These are phyloP conservation scores for Gadus chalcogrammus DNA, from an alignment of 2,113 vertebrate species.

Conservation along the genomic window DNA sequence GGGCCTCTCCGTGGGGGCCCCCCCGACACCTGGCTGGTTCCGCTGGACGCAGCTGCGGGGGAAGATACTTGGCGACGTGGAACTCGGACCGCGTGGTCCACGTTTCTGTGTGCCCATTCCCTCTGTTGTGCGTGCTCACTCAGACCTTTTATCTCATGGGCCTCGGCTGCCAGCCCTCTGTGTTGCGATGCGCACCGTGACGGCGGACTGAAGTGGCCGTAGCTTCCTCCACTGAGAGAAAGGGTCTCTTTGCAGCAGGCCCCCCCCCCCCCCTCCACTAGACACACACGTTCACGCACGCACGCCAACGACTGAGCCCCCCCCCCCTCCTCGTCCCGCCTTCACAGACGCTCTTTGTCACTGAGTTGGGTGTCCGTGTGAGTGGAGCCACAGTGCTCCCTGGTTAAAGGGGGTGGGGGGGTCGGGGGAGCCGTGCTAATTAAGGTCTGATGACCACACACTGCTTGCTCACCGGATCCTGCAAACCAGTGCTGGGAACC, in stretches of 20 bases:
- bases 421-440: constrained; percentile 28
- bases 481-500: constrained; percentile 56
- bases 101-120: no score
- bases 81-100: not conserved
- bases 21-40: not conserved
- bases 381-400: constrained; percentile 37
- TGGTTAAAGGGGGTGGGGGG: constrained; percentile 37
- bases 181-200: not conserved
- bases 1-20: not conserved
- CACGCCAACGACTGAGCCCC: not conserved
- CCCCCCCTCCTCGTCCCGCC: constrained; percentile 22
- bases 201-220: not conserved
- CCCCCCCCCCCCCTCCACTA: constrained; percentile 13
- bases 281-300: constrained; percentile 8
- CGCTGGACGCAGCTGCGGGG: not conserved
- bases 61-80: not conserved
- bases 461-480: constrained; percentile 37
- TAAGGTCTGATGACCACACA: constrained; percentile 47
- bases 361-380: not conserved
- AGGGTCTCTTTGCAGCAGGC: not conserved
- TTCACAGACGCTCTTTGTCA: constrained; percentile 26
- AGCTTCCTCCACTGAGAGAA: not conserved
- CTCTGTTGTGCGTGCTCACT: no score
- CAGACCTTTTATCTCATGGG: not conserved
- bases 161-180: not conserved